Evolutionary conservation across 2,888 invertebrate species (phyloP).

Genomic region (Leptinotarsa rubiginosa): DNA sequence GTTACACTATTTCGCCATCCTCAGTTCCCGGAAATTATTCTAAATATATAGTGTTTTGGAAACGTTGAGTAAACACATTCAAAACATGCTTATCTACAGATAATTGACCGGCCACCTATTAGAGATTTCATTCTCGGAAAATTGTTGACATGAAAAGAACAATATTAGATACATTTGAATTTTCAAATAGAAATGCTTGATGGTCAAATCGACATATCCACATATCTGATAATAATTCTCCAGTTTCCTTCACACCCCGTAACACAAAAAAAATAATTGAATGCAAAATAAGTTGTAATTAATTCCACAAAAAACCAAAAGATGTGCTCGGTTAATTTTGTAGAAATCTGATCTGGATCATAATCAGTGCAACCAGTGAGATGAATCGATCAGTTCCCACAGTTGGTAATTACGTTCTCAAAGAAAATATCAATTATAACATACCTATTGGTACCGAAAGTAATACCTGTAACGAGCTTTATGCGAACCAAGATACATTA

Average conservation of each 20-base stretch:
- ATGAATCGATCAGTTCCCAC: conserved; percentile 17
- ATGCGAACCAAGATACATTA: conserved; percentile 10
- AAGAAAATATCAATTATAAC: conserved; percentile 24
- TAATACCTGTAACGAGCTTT: conserved; percentile 21
- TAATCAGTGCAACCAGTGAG: conserved; percentile 11
- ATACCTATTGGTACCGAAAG: conserved; percentile 21
- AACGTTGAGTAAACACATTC: conserved; percentile 4
- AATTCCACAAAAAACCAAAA: not conserved
- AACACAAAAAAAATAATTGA: not conserved
- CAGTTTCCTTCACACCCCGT: not conserved
- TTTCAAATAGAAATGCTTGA: not conserved
- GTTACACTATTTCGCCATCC: not conserved
- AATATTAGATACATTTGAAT: not conserved
- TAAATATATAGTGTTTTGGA: not conserved
- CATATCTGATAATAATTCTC: no score
- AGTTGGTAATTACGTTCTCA: conserved; percentile 13
- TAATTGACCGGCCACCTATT: conserved; percentile 13
- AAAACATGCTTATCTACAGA: not conserved
- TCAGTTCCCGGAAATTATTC: not conserved
- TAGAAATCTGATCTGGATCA: not conserved
- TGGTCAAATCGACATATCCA: not conserved
- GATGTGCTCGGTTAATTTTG: conserved; percentile 2
- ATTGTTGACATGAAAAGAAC: not conserved
- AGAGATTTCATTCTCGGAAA: not conserved
- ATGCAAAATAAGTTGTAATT: not conserved